These are phyloP conservation scores for Platycercus adscitus DNA, from an alignment of 2,113 vertebrate genomes.

Conservation along the genomic window DNA sequence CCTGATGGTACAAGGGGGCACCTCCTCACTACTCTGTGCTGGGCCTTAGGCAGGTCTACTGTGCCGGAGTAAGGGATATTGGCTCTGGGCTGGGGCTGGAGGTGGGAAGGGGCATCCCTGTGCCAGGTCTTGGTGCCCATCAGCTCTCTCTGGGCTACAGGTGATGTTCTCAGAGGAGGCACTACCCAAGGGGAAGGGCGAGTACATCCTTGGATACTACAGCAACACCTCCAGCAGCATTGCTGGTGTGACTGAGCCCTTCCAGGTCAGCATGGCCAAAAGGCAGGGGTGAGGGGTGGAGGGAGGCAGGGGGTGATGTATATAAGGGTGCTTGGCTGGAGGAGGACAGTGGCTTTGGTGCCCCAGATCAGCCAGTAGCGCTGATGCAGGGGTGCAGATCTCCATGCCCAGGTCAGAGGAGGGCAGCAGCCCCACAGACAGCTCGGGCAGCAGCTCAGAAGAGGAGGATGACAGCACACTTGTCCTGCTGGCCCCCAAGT, in stretches of 20 bases:
- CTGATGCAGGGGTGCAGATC: conserved; percentile 78
- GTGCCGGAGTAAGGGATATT: not conserved
- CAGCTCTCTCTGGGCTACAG: conserved; percentile 66
- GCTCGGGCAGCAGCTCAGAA: conserved; percentile 85
- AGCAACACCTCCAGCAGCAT: conserved; percentile 89
- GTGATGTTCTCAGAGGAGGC: conserved; percentile 90
- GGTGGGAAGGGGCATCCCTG: not conserved
- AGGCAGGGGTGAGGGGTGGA: not conserved
- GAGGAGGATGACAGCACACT: conserved; percentile 94
- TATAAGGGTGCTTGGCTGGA: not conserved
- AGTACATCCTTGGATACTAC: conserved; percentile 94
- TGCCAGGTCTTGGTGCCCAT: not conserved
- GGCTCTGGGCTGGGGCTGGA: not conserved
- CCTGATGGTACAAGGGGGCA: not conserved
- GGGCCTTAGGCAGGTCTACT: not conserved
- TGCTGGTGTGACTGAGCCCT: conserved; percentile 91
- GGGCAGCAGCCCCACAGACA: conserved; percentile 83
- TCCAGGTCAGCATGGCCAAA: conserved; percentile 82
- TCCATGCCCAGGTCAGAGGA: conserved; percentile 82
- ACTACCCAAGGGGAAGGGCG: conserved; percentile 89
- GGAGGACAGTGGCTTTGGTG: not conserved
- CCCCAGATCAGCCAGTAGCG: not conserved
- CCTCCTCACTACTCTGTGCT: not conserved
- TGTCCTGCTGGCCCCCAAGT: conserved; percentile 87
- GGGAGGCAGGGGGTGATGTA: not conserved